Conservation (phyloP, 2,888 invertebrate genomes). For the Anagyrus pseudococci region DNA sequence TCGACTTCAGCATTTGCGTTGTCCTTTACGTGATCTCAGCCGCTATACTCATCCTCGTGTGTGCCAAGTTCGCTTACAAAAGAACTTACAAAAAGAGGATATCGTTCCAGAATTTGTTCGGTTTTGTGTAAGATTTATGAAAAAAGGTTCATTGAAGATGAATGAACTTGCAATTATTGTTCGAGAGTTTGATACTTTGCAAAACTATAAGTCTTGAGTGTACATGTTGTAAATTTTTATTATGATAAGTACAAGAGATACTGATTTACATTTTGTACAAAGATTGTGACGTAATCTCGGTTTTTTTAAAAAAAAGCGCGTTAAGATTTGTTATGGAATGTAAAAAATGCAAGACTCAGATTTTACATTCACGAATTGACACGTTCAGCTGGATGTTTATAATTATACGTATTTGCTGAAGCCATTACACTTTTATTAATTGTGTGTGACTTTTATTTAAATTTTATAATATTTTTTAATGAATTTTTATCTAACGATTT, state of each 20-base stretch:
- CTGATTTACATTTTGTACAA: constrained; percentile 22
- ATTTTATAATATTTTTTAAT: too few species aligned
- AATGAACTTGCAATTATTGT: not conserved
- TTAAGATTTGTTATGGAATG: too few species aligned
- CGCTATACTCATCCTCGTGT: constrained; percentile 76
- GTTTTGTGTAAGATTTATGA: constrained; percentile 69
- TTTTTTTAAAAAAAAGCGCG: constrained; percentile 10
- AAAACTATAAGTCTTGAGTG: not conserved
- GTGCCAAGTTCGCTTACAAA: constrained; percentile 77
- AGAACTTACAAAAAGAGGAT: constrained; percentile 76
- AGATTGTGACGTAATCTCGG: constrained; percentile 27
- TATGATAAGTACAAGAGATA: not conserved
- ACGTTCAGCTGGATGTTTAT: too few species aligned
- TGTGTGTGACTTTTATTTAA: too few species aligned
- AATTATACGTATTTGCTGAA: too few species aligned
- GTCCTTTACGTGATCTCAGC: constrained; percentile 78
- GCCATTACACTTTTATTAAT: too few species aligned
- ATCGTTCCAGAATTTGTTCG: constrained; percentile 73
- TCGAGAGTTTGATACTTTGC: too few species aligned
- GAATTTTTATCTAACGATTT: too few species aligned
- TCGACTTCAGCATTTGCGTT: constrained; percentile 80
- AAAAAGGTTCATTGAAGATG: not conserved
- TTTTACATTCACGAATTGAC: too few species aligned
- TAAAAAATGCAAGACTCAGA: too few species aligned
- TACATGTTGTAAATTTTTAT: not conserved